Base-by-base conservation (phyloP, 2,797 vertebrate species). In the Naso thynnoides region DNA sequence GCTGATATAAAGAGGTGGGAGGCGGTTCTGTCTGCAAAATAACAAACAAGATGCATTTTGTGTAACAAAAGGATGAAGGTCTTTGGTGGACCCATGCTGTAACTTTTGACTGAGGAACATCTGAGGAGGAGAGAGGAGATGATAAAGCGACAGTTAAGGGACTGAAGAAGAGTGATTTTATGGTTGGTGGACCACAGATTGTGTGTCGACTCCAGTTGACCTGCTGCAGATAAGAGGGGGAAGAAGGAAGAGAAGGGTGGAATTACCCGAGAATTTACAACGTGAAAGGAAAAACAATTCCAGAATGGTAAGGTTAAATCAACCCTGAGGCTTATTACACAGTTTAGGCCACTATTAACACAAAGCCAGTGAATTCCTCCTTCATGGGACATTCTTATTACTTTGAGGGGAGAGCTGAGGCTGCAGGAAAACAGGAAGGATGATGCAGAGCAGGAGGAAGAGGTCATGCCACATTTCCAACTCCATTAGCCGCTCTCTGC, bases 341-440 rank as follows among this genome's bases (percentile, higher is more conserved):
- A 62, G 74, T 66, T 78, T 80, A 83, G 58, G 10, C 26, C 5
- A 2, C 76, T 70, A 65, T 87, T 86, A 86, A 66, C 81, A 80
- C 68, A 53, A 59, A 38, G 67, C 49, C 33, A 44, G 47, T 27
- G 38, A 54, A 64, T 50, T 57, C 29, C 6, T 70, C 70, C 48
- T 70, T 62, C 63, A 57, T 67, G 24, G 50, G 55, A 64, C 41
- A 14, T 73, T 79, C 64, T 68, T 74, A 54, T 78, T 68, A 79
- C 79, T 72, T 38, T 42, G 42, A 38, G 19, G 27, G n/a, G 39
- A 44, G 56, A 56, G 27, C 26, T 49, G n/a, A 62, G 53, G 21
- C 27, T 23, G 44, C 18, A 45, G 11, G 42, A 18, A 58, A 61
- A 42, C 48, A 41, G 55, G 9, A 27, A 9, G 48, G 31, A 54